Evolutionary conservation across 64 coral and sea anemone species (phyloP).

Genomic region (Platygyra sinensis): DNA sequence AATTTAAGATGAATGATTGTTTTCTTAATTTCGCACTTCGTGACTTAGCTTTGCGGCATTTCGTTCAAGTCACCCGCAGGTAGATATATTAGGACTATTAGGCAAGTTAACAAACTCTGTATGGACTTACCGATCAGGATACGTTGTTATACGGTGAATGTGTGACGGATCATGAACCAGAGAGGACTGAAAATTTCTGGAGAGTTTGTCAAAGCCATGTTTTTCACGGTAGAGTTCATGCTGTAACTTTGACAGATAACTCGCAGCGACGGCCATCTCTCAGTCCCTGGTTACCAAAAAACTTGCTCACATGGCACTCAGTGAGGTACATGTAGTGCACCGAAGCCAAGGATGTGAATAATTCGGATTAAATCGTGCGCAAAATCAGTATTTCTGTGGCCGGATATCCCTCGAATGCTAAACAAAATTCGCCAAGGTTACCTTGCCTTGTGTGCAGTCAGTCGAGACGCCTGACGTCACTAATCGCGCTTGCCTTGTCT

Average conservation of each 20-base stretch:
- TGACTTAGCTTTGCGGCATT: background rate
- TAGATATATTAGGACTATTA: background rate
- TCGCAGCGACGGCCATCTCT: conserved; percentile 42
- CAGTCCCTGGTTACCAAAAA: background rate
- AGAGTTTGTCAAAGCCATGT: conserved; percentile 69
- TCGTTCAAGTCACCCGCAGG: background rate
- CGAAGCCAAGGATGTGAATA: background rate
- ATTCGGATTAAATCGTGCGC: background rate
- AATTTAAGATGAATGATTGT: background rate
- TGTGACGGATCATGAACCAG: conserved; percentile 47
- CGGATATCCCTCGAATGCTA: conserved; percentile 3
- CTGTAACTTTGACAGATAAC: conserved; percentile 69
- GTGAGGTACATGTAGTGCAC: background rate
- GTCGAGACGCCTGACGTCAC: conserved; percentile 22
- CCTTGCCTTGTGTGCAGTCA: conserved; percentile 25
- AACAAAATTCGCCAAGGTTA: conserved; percentile 78
- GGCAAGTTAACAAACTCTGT: background rate
- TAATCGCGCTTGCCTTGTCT: background rate
- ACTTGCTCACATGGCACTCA: background rate
- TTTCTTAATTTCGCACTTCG: background rate
- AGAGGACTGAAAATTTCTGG: conserved; percentile 82
- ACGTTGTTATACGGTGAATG: conserved; percentile 70
- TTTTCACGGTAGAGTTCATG: conserved; percentile 74
- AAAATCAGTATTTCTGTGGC: background rate
- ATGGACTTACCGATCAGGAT: conserved; percentile 72